Evolutionary conservation across 2,113 vertebrate species (phyloP).

Genomic region (Bos taurus): ARS-UCD2.0 NC_037346.1:12278501-12279000

Average conservation of each 20-base stretch:
- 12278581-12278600: not conserved
- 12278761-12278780: not conserved
- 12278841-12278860: not conserved
- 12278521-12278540: not conserved
- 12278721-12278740: not conserved
- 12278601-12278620: not conserved
- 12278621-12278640: not conserved
- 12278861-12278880: not conserved
- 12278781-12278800: not conserved
- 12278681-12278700: not conserved
- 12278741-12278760: not conserved
- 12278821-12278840: not conserved
- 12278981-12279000: not conserved
- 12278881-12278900: not conserved
- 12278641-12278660: constrained; percentile 5
- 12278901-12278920: not conserved
- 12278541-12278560: not conserved
- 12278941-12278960: not conserved
- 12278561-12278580: not conserved
- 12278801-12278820: not conserved
- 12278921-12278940: not conserved
- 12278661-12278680: constrained; percentile 9
- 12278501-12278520: not conserved
- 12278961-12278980: not conserved
- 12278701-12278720: not conserved